Percentiles rank a stretch among this genome's conserved stretches.
Conservation (phyloP, 2,888 invertebrate genomes). For the Ceraclea dissimilis region DNA sequence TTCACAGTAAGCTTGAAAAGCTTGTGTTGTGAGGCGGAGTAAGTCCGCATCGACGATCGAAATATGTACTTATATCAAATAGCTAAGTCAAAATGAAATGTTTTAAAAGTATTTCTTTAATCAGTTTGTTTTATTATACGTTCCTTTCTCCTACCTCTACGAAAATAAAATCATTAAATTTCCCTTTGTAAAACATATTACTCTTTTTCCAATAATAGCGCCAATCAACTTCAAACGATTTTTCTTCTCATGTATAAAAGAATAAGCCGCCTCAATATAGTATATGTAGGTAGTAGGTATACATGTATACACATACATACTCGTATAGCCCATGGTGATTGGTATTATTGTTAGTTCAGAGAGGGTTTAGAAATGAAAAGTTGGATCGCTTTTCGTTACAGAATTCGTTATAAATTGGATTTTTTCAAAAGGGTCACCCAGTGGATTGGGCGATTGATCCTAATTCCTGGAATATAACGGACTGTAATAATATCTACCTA, state of each 20-base stretch:
- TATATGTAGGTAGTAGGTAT: not conserved
- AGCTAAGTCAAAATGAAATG: too few relatives aligned
- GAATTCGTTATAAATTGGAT: conserved; percentile 4
- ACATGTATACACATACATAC: not conserved
- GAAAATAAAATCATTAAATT: not conserved
- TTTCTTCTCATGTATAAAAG: not conserved
- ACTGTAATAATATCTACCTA: not conserved
- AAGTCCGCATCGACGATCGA: too few relatives aligned
- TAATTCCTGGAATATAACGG: conserved; percentile 16
- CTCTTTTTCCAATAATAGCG: conserved; percentile 1
- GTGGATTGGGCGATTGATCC: conserved; percentile 9
- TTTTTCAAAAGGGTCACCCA: conserved; percentile 8
- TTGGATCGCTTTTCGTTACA: not conserved
- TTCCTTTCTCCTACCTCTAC: not conserved
- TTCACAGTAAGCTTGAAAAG: too few relatives aligned
- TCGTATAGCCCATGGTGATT: too few relatives aligned
- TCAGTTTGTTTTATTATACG: too few relatives aligned
- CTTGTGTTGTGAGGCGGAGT: too few relatives aligned
- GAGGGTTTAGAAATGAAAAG: conserved; percentile 1
- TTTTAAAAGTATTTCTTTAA: too few relatives aligned
- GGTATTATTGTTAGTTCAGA: not conserved
- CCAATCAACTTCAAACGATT: conserved; percentile 1
- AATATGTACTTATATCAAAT: too few relatives aligned
- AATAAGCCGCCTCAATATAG: not conserved
- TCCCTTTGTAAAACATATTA: conserved; percentile 1